A percentile compares a stretch with the other conserved stretches of the same genome.
These are phyloP conservation scores for Tenthredo mesomela DNA, from an alignment of 2,888 invertebrate species.

Conservation along the genomic window DNA sequence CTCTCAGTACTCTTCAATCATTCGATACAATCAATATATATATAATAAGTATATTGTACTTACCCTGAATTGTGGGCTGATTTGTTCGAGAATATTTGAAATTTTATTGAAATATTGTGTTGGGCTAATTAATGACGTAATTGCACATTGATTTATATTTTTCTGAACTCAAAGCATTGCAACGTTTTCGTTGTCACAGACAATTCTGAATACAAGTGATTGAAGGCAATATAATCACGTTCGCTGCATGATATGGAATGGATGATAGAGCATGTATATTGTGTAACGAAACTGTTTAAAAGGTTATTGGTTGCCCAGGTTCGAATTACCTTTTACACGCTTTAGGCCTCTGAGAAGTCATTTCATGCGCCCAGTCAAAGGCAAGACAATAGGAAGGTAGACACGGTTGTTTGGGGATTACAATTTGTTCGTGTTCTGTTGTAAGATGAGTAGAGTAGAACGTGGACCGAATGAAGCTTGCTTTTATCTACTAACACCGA, in stretches of 20 bases:
- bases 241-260: not conserved
- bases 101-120: not conserved
- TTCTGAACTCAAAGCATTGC: not conserved
- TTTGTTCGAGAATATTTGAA: not conserved
- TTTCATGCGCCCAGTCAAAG: slow-evolving; percentile 17
- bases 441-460: slow-evolving; percentile 18
- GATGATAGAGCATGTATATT: not conserved
- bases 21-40: not conserved
- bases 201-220: not conserved
- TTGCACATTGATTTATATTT: not conserved
- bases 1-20: not conserved
- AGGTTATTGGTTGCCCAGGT: slow-evolving; percentile 21
- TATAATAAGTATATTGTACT: not conserved
- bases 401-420: slow-evolving; percentile 12
- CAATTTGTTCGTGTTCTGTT: slow-evolving; percentile 12
- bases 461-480: not conserved
- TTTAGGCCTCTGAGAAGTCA: slow-evolving; percentile 21
- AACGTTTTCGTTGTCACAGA: not conserved
- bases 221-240: not conserved
- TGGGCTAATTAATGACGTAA: not conserved
- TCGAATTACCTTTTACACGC: slow-evolving; percentile 1
- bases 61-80: not conserved
- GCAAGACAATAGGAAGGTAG: slow-evolving; percentile 21
- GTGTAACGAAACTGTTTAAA: not conserved
- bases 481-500: not conserved